phyloP scores from a whole-genome alignment of 2,113 vertebrate species.

The Grammomys surdaster region DNA sequence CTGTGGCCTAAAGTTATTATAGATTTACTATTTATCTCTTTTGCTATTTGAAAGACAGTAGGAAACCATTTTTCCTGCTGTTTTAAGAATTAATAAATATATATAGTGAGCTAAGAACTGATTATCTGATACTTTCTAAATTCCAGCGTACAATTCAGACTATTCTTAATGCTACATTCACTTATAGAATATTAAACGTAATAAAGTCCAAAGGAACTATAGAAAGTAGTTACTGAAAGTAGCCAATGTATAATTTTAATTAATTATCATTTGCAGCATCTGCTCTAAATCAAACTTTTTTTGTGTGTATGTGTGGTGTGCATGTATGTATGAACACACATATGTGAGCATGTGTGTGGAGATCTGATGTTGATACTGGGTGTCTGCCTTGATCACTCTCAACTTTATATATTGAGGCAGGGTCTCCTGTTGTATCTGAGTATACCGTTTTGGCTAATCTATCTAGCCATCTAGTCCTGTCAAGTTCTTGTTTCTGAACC shows the following conservation, averaged over 20 bases:
- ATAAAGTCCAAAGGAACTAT: background rate
- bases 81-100: background rate
- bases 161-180: slow-evolving; percentile 1
- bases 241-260: slow-evolving; percentile 2
- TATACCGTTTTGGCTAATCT: background rate
- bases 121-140: slow-evolving; percentile 37
- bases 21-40: slow-evolving; percentile 20
- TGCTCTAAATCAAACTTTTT: slow-evolving; percentile 1
- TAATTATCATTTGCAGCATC: slow-evolving; percentile 34
- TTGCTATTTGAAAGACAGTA: slow-evolving; percentile 28
- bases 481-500: background rate
- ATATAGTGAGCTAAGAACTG: slow-evolving; percentile 2
- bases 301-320: background rate
- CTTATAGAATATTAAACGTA: slow-evolving; percentile 33
- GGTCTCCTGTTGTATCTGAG: background rate
- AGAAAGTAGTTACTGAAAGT: background rate
- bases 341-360: background rate
- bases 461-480: background rate
- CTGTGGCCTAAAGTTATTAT: background rate
- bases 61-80: slow-evolving; percentile 20
- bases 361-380: background rate
- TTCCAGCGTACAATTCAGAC: slow-evolving; percentile 44
- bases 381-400: background rate
- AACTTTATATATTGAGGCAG: background rate
- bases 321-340: background rate